phyloP scores from a whole-genome alignment of 2,113 vertebrate genomes.

The Cheilinus undulatus region DNA sequence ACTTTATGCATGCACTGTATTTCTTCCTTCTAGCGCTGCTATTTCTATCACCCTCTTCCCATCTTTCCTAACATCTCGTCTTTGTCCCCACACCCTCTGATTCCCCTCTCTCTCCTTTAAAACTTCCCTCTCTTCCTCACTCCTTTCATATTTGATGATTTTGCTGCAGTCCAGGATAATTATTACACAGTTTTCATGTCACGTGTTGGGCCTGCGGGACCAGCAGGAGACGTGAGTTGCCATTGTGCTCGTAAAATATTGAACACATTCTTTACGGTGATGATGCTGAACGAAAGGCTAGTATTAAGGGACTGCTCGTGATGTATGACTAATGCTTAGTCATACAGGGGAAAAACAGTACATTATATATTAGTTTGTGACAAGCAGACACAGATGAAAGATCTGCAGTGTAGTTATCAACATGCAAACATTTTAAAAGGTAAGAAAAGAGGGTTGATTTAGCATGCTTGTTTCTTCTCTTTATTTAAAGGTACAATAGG shows the following conservation, averaged over 20 bases:
- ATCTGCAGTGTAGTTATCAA: too few species aligned
- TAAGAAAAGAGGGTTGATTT: too few species aligned
- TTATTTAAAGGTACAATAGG: too few species aligned
- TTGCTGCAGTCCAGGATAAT: slow-evolving; percentile 51
- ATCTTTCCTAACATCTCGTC: too few species aligned
- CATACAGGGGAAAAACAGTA: slow-evolving; percentile 12
- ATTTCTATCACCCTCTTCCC: too few species aligned
- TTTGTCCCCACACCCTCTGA: too few species aligned
- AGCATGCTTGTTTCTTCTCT: too few species aligned
- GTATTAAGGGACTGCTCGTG: slow-evolving; percentile 29
- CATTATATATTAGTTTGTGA: neutral
- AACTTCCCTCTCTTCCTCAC: neutral
- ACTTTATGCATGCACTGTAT: too few species aligned
- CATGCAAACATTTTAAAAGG: too few species aligned
- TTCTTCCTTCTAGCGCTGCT: too few species aligned
- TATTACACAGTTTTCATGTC: slow-evolving; percentile 60
- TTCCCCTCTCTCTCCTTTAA: slow-evolving; percentile 19
- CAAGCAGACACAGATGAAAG: too few species aligned
- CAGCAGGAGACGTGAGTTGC: slow-evolving; percentile 41
- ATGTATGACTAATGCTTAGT: slow-evolving; percentile 57
- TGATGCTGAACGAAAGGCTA: slow-evolving; percentile 42
- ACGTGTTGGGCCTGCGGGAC: slow-evolving; percentile 36
- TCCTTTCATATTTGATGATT: slow-evolving; percentile 73
- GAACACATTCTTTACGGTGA: slow-evolving; percentile 57
- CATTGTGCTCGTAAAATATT: slow-evolving; percentile 65